Evolutionary conservation across 2,888 invertebrate species (phyloP), one percentile per base, ranked within the genome.

Genomic region (Stegophylla sp.): DNA sequence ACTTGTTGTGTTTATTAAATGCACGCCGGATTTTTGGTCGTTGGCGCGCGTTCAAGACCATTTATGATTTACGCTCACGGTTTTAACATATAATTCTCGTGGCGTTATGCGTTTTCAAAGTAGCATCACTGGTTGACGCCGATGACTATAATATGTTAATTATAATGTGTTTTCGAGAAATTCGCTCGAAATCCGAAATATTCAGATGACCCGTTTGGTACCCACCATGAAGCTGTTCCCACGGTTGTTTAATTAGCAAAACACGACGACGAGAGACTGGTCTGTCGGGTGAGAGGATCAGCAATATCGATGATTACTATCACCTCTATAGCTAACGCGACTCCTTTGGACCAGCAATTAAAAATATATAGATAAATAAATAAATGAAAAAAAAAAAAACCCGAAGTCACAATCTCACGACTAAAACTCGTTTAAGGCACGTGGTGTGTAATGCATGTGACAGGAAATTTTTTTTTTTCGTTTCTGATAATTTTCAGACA

Each of bases 171-270:
- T 69, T 72, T 73, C 20, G 43, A 43, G 12, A 73, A 73, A 59
- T 13, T 53, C 43, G 59, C 43, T 73, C 7, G 17, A 3, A 26
- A 26, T 17, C 9, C 23, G 23, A 45, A 23, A 51, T 63, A 28
- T 74, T 51, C 10, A 45, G 51, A 75, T 17, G 63, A 74, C 56
- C 28, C 34, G 63, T 51, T 75, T 23, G 7, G n/a, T n/a, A n/a
- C n/a, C n/a, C 12, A 34, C 23, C 23, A 17, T 20, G 63, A 23
- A 75, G 51, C 74, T 51, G 63, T 76, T 76, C 76, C 76, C 76
- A 76, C 76, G 76, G 76, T 76, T 43, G 66, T 67, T 76, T 76
- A 76, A 76, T 76, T 76, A 76, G 76, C 66, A 26, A 66, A 76
- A 76, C 76, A 76, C 66, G 76, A 76, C 66, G 76, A 67, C 43